Evolutionary conservation across 2,113 vertebrate genomes (phyloP), one percentile per base, ranked within the genome.

Genomic region (Cercocebus atys): DNA sequence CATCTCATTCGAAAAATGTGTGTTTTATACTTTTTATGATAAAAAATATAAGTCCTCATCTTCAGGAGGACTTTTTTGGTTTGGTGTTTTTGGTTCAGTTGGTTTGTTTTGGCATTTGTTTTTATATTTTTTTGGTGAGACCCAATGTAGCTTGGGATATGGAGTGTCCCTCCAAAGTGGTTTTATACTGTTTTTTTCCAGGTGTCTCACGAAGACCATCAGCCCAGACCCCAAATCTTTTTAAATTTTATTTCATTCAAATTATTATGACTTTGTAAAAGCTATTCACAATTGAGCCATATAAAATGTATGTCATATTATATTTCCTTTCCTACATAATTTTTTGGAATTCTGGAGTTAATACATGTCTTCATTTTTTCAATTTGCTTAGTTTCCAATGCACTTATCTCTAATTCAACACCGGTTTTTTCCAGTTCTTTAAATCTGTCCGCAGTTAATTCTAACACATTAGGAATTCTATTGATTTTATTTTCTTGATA

Each of bases 401-500:
- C 2, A 59, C 22, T 20, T 84, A 75, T 73, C 38, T 89, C 45
- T 92, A 90, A 80, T 76, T 80, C 50, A 97, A 92, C 25, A 6
- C 18, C 35, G 14, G 14, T 88, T 27, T 84, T 14, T 20, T n/a
- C 32, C 4, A 52, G 16, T 82, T 97, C 50, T 80, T 97, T 75
- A 96, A 81, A 89, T 64, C 23, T 52, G 52, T 92, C 47, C 30
- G 83, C 35, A 43, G 20, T 79, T 89, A 95, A 85, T 86, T 92
- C 52, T 93, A 92, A 85, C 23, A 93, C 38, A 88, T 47, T 79
- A 47, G 47, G 45, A 97, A 90, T 95, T 79, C 45, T 89, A 61
- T n/a, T 38, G 59, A 45, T 61, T 91, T 73, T 87, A 45, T 61
- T 91, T 73, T 87, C 87, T 76, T 72, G 55, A 82, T 61, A 90